A percentile compares a stretch with the other conserved stretches of the same genome.
These are phyloP conservation scores for Lemur catta DNA, from an alignment of 2,797 vertebrate genomes.

Conservation along the genomic window DNA sequence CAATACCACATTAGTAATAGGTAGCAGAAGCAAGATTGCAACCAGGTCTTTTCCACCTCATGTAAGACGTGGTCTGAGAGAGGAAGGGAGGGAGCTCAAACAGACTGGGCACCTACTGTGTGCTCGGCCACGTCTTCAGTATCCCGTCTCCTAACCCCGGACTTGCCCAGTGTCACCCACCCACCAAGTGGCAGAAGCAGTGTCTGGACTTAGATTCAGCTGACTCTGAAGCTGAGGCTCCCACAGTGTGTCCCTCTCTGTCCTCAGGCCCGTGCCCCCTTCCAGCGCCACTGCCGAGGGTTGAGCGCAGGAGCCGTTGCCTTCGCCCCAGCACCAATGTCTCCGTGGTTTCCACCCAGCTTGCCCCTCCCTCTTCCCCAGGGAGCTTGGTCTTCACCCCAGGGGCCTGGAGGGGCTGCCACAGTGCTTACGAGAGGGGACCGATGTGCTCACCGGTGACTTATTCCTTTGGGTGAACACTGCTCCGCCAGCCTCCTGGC, in stretches of 20 bases:
- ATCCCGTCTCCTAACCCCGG: neutral
- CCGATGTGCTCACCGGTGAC: neutral
- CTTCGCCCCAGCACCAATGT: neutral
- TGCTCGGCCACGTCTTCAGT: neutral
- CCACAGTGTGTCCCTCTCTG: neutral
- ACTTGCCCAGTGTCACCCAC: neutral
- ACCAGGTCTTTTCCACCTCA: neutral
- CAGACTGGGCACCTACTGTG: too few species aligned
- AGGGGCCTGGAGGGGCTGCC: neutral
- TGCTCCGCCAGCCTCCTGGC: neutral
- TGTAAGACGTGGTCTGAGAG: neutral
- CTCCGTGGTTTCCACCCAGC: neutral
- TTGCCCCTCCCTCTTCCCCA: too few species aligned
- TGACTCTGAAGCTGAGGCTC: neutral
- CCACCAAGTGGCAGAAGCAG: neutral
- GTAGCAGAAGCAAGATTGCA: neutral
- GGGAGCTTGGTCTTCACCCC: neutral
- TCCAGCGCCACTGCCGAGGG: neutral
- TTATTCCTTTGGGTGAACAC: neutral
- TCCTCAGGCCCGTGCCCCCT: too few species aligned
- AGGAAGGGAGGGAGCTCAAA: too few species aligned
- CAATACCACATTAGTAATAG: neutral
- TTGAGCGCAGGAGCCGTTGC: neutral
- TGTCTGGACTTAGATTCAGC: neutral
- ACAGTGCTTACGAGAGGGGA: neutral